Base-by-base conservation (phyloP, 2,888 invertebrate species). In the Malthinus flaveolus region DNA sequence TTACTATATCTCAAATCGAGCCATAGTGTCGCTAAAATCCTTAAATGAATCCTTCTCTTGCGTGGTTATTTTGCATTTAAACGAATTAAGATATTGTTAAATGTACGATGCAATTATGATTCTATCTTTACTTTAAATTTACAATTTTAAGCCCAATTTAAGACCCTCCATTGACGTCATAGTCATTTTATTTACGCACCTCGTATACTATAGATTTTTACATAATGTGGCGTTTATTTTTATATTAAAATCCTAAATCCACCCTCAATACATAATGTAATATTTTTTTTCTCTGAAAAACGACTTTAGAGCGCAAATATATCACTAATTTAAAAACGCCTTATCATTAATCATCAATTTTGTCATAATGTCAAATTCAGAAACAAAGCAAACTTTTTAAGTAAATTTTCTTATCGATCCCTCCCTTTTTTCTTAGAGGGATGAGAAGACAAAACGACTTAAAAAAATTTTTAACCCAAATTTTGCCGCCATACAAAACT, bases 331-430 rank as follows among this genome's bases (percentile, higher is more conserved):
- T 58, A 49, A 52, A 53, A 51, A 47, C 44, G 34, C 13, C 32
- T 39, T 13, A 34, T 32, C 53, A 49, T 58, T 35, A 57, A 33
- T 57, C 49, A 57, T 15, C 11, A 42, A 57, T 34, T 48, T 57
- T 42, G 48, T 49, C 35, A 36, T 34, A 32, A 34, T 52, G 58
- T 58, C 58, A 58, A 58, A 58, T 53, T 58, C 58, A 58, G 52
- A 44, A 44, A 58, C 52, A 53, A 58, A 52, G 35, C 49, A 58
- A 58, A 58, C 52, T 58, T 58, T 53, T 58, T 58, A 58, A 44
- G 44, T 33, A 58, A 51, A 57, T 52, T 52, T 52, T 45, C 35
- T 49, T 42, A 53, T 47, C 48, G 48, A 52, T 42, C 47, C 23
- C 23, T 23, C 5, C 23, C 5, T 23, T 23, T 3, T 51, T 42